Base-by-base conservation (phyloP, 2,113 vertebrate species). In the Epinephelus moara region DNA sequence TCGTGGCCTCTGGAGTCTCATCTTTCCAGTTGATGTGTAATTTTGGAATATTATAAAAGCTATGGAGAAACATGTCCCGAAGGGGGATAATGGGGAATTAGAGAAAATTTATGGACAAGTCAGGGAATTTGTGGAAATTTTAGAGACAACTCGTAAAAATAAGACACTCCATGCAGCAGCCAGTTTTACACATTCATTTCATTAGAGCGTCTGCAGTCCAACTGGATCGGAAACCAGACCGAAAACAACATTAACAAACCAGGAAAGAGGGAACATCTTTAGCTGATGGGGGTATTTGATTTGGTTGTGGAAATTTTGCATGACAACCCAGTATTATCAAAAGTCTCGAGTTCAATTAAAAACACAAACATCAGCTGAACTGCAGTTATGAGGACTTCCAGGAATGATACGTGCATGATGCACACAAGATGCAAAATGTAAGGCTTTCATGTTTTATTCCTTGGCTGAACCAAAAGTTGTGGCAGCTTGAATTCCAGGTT, bases 401-500 rank as follows among this genome's bases (percentile, higher is more conserved):
- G 80, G 57, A 81, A 80, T 70, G 40, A 83, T 49, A 76, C 75
- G 60, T 15, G 37, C 71, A 82, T 57, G 68, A 80, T 85, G 25
- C 55, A 74, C 23, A 81, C 76, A 81, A 70, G 80, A 81, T 75
- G 61, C 56, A 61, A 77, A 69, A 87, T 74, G 72, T 72, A 21
- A 1, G 3, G 17, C 82, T 82, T 87, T 72, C 33, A 82, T 70
- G 64, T 85, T 88, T 75, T 70, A 77, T 80, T 85, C 76, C 8
- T 18, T 66, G 33, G 66, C 71, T 66, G 59, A 33, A 55, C 66
- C 23, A 49, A 71, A 80, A 68, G 49, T 63, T 40, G 57, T 21
- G 75, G 70, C 82, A 73, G 47, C 64, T 63, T 70, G 6, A 77
- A 85, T 75, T 80, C 84, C 89, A 86, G 83, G 82, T 87, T 82